Conservation (phyloP, 2,888 invertebrate species). For the Cordilura impudica region DNA sequence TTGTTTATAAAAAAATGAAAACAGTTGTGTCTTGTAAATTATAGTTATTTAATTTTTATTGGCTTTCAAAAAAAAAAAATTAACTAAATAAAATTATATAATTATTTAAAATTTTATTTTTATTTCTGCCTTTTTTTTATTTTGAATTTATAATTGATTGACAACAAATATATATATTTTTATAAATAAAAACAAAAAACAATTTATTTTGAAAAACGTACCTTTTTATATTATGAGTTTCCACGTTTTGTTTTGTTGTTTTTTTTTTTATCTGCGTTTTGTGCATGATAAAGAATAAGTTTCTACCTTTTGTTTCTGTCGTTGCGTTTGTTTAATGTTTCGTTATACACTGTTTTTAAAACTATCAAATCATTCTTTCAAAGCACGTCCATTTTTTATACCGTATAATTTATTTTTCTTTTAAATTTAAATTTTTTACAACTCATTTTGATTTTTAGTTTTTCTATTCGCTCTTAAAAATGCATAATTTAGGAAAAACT, state of each 20-base stretch:
- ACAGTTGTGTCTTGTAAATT: slow-evolving; percentile 61
- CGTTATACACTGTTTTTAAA: slow-evolving; percentile 18
- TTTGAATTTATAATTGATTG: slow-evolving; percentile 42
- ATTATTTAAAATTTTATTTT: slow-evolving; percentile 65
- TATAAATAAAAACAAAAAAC: slow-evolving; percentile 48
- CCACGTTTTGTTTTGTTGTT: slow-evolving; percentile 12
- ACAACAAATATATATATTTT: slow-evolving; percentile 39
- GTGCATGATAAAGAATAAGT: slow-evolving; percentile 40
- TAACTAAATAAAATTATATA: slow-evolving; percentile 62
- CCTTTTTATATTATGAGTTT: slow-evolving; percentile 47
- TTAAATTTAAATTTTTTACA: slow-evolving; percentile 29
- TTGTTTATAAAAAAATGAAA: slow-evolving; percentile 37
- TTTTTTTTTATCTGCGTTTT: slow-evolving; percentile 42
- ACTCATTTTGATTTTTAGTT: slow-evolving; percentile 28
- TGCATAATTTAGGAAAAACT: too few relatives aligned
- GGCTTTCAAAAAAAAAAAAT: slow-evolving; percentile 64
- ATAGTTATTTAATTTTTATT: slow-evolving; percentile 66
- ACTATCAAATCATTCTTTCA: neutral
- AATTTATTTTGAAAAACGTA: slow-evolving; percentile 35
- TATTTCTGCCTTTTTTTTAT: slow-evolving; percentile 63
- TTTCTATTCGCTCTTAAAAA: slow-evolving; percentile 18
- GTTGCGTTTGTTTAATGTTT: slow-evolving; percentile 34
- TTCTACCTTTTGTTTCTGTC: slow-evolving; percentile 31
- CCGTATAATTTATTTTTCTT: neutral
- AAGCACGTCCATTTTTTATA: slow-evolving; percentile 32